Base-by-base conservation (phyloP, 1,140 invertebrate species). In the Onthophagus taurus region DNA sequence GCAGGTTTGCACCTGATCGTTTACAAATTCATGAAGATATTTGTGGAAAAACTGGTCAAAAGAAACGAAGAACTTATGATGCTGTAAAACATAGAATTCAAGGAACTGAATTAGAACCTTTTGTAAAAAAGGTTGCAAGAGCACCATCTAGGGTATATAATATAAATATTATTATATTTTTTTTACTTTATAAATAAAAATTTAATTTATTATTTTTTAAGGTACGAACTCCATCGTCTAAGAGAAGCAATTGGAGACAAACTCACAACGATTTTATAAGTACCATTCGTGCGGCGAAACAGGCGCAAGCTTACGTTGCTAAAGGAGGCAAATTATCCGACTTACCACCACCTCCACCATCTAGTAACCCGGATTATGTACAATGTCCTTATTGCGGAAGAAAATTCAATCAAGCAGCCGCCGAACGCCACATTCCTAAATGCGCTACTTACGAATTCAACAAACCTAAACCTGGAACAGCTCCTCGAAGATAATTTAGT, bases 201-300 rank as follows among this genome's bases (percentile, higher is more conserved):
- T n/a, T n/a, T n/a, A n/a, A n/a, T n/a, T n/a, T n/a, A n/a, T 41
- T 8, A 29, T 8, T 6, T 41, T 41, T 29, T 21, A 41, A 24
- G 12, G 9, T 4, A 2, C 19, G n/a, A 51, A 13, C 49, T 48
- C 49, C 21, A 60, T 52, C 4, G 19, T 57, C 19, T 20, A 76
- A 78, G 51, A 84, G 83, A 57, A 76, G 67, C 41, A 83, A 88
- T 65, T 97, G 93, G 93, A 74, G 91, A 7, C 76, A 82, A 60
- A 87, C 94, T 58, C 91, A 95, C 65, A 87, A 95, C 59, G 86
- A 90, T 51, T 96, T 97, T 63, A 90, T 97, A 36, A 68, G 77
- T 44, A 78, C 89, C 0, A 90, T 97, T 44, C 74, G 89, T 13
- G 84, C 89, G 1, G 93, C 94, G 0, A 94, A 95, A 60, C 72